Evolutionary conservation across 1,140 invertebrate species (phyloP).

Genomic region (Adoxophyes honmai): DNA sequence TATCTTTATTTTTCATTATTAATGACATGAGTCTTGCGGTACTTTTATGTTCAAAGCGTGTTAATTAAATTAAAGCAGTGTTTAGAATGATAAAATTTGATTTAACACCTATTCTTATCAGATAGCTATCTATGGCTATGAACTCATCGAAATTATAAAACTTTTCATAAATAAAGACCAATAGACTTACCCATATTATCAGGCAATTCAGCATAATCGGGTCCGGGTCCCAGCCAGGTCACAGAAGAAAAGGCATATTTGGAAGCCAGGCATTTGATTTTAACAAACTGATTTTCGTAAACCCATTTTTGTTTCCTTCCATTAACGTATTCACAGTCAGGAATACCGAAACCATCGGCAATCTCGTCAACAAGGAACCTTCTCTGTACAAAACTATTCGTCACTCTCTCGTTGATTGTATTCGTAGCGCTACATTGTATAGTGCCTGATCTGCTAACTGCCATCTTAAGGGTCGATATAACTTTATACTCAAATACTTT

Average conservation of each 20-base stretch:
- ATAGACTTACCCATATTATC: too few relatives aligned
- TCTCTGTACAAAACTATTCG: neutral
- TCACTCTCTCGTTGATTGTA: neutral
- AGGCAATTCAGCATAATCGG: too few relatives aligned
- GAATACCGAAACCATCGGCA: constrained; percentile 48
- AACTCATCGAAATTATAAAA: too few relatives aligned
- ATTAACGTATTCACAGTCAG: constrained; percentile 11
- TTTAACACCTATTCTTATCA: too few relatives aligned
- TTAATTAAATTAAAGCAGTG: too few relatives aligned
- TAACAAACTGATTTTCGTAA: constrained; percentile 41
- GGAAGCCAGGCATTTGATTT: constrained; percentile 50
- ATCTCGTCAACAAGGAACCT: constrained; percentile 51
- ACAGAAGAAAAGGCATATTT: constrained; percentile 45
- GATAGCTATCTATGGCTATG: too few relatives aligned
- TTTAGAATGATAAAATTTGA: too few relatives aligned
- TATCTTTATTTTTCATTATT: too few relatives aligned
- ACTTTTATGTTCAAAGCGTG: too few relatives aligned
- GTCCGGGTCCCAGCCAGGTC: constrained; percentile 35
- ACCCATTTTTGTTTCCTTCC: constrained; percentile 35
- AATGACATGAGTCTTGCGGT: too few relatives aligned
- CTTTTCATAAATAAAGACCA: too few relatives aligned
- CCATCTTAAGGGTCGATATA: constrained; percentile 32
- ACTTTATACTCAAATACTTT: constrained; percentile 31
- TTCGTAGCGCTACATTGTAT: constrained; percentile 48
- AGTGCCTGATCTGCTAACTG: constrained; percentile 35